Base-by-base conservation (phyloP, 1,140 invertebrate genomes). In the Andrena cerasifolii region DNA sequence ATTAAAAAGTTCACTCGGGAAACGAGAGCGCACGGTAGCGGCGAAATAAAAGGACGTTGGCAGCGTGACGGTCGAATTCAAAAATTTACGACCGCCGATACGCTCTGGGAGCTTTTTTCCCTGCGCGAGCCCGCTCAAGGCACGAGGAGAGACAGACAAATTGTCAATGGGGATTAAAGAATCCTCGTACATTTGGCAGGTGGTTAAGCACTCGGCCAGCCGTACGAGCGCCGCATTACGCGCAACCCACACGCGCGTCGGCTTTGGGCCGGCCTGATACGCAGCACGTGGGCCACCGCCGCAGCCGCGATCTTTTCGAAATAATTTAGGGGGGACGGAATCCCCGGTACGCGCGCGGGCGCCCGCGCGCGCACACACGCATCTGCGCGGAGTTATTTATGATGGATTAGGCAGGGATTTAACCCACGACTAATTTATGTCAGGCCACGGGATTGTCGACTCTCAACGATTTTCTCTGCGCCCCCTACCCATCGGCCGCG, bases 311-410 rank as follows among this genome's bases (percentile, higher is more conserved):
- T 91, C 90, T 89, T 91, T 91, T 90, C 83, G 89, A 89, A 91
- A 91, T 91, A 91, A 91, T 91, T 91, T 90, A 91, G 90, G 90
- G 90, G 90, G 90, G 90, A 89, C 86, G 82, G 84, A 72, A 88
- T 87, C 87, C 86, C 89, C 86, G 87, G 73, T 71, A 40, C 61
- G 78, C 80, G 74, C 63, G 78, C 79, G 79, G 87, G 73, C 72
- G 43, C 61, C 76, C 80, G 74, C 63, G 78, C 79, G 79, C 75
- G 84, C 71, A 86, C 61, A 88, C 86, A 80, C 87, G 88, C 89
- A 89, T 90, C 89, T 89, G 88, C 79, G 87, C 86, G 77, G 86
- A 91, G 90, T 91, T 91, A 91, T 91, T 91, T 91, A 91, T 91
- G 90, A 91, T 90, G 89, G 90, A 91, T 91, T 91, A 91, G 90